Conservation (phyloP, 1,140 invertebrate species). For the Cotesia typhae region DNA sequence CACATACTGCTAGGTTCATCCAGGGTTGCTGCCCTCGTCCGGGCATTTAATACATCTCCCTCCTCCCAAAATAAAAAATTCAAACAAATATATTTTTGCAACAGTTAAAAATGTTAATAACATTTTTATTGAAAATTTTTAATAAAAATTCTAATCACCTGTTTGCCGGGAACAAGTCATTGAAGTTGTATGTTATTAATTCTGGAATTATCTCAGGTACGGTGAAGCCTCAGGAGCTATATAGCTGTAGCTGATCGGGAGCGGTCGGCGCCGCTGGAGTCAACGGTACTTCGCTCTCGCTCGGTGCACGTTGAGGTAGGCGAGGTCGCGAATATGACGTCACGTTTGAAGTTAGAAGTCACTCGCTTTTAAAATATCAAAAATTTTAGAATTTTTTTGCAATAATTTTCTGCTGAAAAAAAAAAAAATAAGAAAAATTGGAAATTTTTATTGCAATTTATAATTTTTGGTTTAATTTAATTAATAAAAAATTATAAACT, state of each 20-base stretch:
- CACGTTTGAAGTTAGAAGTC: constrained; percentile 48
- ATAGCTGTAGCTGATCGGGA: constrained; percentile 29
- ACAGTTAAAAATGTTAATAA: no score
- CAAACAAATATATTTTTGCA: no score
- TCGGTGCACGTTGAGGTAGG: constrained; percentile 61
- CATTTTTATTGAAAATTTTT: no score
- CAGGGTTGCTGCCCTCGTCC: constrained; percentile 64
- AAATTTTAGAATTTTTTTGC: no score
- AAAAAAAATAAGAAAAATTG: no score
- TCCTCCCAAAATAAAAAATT: no score
- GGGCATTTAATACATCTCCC: constrained; percentile 27
- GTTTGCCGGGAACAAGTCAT: background rate
- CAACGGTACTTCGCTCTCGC: constrained; percentile 58
- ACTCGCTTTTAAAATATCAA: constrained; percentile 37
- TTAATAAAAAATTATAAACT: no score
- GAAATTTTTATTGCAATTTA: no score
- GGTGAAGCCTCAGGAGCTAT: constrained; percentile 22
- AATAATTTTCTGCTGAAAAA: no score
- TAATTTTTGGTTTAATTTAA: no score
- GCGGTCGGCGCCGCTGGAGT: constrained; percentile 36
- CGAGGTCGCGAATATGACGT: constrained; percentile 62
- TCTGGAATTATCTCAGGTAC: constrained; percentile 15
- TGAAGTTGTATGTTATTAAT: constrained; percentile 2
- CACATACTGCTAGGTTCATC: constrained; percentile 53
- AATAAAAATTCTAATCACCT: background rate